A percentile compares a stretch with the other conserved stretches of the same genome.
These are phyloP conservation scores for Armadillidium nasatum DNA, from an alignment of 1,140 invertebrate species.

Conservation along the genomic window DNA sequence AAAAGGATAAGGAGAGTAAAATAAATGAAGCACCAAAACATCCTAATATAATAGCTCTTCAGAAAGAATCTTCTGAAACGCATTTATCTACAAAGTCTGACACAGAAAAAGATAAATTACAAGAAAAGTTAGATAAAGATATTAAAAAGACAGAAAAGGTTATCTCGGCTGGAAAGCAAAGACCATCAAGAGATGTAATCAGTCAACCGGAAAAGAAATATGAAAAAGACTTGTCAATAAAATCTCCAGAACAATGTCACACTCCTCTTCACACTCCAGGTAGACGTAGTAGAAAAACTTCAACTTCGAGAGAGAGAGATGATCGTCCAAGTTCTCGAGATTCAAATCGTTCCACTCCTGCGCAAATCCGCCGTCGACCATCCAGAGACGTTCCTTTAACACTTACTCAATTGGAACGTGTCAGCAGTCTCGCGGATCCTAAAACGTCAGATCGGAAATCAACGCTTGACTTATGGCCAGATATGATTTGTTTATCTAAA, in stretches of 20 bases:
- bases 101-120: not conserved
- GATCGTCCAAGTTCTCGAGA: conserved; percentile 17
- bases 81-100: not conserved
- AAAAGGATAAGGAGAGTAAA: not conserved
- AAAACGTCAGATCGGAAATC: conserved; percentile 7
- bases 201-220: not conserved
- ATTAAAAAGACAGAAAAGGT: not conserved
- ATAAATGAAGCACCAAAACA: not conserved
- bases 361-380: conserved; percentile 12
- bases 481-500: conserved; percentile 17
- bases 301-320: not conserved
- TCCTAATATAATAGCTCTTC: not conserved
- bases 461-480: conserved; percentile 19
- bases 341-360: conserved; percentile 20
- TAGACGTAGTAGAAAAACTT: not conserved
- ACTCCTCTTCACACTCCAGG: not conserved
- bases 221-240: not conserved
- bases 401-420: conserved; percentile 20
- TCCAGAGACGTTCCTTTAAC: conserved; percentile 26
- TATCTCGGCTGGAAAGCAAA: not conserved
- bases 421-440: conserved; percentile 10
- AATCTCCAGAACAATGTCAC: not conserved
- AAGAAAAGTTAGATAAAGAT: not conserved
- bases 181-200: not conserved
- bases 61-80: not conserved